These are phyloP conservation scores for Oryzias javanicus DNA, from an alignment of 2,113 vertebrate genomes.

Conservation along the genomic window DNA sequence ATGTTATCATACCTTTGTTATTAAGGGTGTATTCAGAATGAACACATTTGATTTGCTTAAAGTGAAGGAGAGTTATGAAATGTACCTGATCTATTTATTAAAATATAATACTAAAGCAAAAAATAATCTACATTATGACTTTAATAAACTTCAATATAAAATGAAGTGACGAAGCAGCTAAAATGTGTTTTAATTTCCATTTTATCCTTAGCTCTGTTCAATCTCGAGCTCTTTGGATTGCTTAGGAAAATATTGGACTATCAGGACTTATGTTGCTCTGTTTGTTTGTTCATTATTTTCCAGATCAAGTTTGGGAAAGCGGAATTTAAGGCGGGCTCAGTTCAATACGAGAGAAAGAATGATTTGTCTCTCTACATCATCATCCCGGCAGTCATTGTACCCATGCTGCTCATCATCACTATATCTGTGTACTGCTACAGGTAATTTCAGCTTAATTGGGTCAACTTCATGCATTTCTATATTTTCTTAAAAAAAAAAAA, in stretches of 20 bases:
- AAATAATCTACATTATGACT: no score
- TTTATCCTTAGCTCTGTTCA: no score
- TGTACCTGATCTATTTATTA: no score
- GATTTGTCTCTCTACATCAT: constrained; percentile 88
- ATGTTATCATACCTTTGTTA: no score
- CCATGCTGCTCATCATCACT: constrained; percentile 87
- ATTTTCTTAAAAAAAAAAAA: background rate
- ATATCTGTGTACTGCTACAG: constrained; percentile 93
- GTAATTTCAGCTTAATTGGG: constrained; percentile 59
- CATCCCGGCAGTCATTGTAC: constrained; percentile 89
- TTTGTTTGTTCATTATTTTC: constrained; percentile 17
- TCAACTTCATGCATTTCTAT: background rate
- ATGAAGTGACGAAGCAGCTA: background rate
- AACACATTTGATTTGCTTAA: no score
- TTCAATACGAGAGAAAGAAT: constrained; percentile 85
- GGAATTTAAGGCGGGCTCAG: constrained; percentile 88
- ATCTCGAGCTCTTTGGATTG: constrained; percentile 6
- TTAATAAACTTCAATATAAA: no score
- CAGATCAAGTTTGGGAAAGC: constrained; percentile 93
- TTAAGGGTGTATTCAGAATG: no score
- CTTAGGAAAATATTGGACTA: constrained; percentile 13
- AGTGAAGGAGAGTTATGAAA: no score
- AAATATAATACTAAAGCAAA: no score
- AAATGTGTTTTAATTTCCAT: background rate
- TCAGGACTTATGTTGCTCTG: constrained; percentile 4